Base-by-base conservation (phyloP, 2,113 vertebrate genomes). In the Caloenas nicobarica region DNA sequence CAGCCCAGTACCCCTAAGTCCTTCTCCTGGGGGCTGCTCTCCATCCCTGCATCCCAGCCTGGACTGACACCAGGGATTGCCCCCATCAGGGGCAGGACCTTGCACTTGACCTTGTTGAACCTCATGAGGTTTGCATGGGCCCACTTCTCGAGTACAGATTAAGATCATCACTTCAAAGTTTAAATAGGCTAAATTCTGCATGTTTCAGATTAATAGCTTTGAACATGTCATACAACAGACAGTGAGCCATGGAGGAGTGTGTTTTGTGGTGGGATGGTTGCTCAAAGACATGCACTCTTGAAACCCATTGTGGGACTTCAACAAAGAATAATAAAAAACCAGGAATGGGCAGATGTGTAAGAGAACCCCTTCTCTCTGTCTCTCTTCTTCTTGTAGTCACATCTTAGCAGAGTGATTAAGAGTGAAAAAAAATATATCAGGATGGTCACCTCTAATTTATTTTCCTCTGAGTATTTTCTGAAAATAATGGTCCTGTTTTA, bases 211-310 rank as follows among this genome's bases (percentile, higher is more conserved):
- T 44, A 65, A 40, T 62, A 23, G 11, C 17, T 84, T 66, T 71
- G 18, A 68, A 62, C 7, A 2, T 16, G 28, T 26, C 5, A 26
- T 34, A 4, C 1, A 29, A 26, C 1, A 42, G 51, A 24, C 11
- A 16, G 16, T 54, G 15, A 91, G 56, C 13, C 6, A 6, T 10
- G 15, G 26, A 68, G 5, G 12, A 24, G 2, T 10, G 9, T 68
- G 16, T 16, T 88, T 44, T 70, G 33, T 71, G 34, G 9, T 81
- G 36, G 13, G 31, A 51, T 62, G 38, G 6, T 4, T 84, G 24
- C 9, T 12, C 3, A 22, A 74, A 91, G 24, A 0, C n/a, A 42
- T 0, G 1, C 11, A 15, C 1, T 71, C 13, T 50, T 42, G 26
- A 9, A 40, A 86, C 42, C 10, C 16, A 12, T 57, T 72, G 11